These are phyloP conservation scores for Aleiodes alternator DNA, from an alignment of 2,888 invertebrate genomes.

Conservation along the genomic window DNA sequence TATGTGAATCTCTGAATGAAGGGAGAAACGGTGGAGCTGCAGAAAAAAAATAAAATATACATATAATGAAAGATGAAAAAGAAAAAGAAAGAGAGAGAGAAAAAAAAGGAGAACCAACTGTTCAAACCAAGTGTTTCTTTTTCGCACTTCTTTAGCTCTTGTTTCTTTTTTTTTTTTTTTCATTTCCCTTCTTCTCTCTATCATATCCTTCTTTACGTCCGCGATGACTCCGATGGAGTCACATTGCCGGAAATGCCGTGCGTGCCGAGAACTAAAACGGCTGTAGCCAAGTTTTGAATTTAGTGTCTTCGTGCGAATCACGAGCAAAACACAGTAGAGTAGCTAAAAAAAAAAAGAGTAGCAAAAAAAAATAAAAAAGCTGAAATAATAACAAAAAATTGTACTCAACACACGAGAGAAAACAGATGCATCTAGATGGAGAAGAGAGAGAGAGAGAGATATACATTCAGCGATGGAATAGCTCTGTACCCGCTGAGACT, in stretches of 20 bases:
- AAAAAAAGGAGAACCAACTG: conserved; percentile 27
- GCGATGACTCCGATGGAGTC: conserved; percentile 54
- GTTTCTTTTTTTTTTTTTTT: neutral
- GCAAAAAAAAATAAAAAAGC: conserved; percentile 38
- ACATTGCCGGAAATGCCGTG: conserved; percentile 72
- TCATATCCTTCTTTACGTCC: conserved; percentile 32
- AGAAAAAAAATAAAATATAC: conserved; percentile 18
- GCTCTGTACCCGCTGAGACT: conserved; percentile 7
- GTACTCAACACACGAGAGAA: conserved; percentile 44
- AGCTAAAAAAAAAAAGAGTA: conserved; percentile 45
- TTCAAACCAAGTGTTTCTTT: conserved; percentile 37
- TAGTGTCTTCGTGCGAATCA: conserved; percentile 57
- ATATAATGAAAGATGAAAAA: conserved; percentile 31
- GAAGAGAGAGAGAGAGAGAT: neutral
- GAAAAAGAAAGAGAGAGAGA: neutral
- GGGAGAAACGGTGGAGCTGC: conserved; percentile 22
- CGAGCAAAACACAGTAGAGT: conserved; percentile 46
- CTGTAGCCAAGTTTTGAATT: conserved; percentile 51
- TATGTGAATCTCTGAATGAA: conserved; percentile 43
- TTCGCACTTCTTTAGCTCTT: conserved; percentile 30
- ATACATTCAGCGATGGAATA: conserved; percentile 28
- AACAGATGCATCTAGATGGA: conserved; percentile 47
- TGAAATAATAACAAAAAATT: conserved; percentile 31
- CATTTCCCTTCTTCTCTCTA: conserved; percentile 10
- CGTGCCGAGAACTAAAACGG: conserved; percentile 67